Evolutionary conservation across 2,797 vertebrate species (phyloP).

Genomic region (Gorsachius magnificus): DNA sequence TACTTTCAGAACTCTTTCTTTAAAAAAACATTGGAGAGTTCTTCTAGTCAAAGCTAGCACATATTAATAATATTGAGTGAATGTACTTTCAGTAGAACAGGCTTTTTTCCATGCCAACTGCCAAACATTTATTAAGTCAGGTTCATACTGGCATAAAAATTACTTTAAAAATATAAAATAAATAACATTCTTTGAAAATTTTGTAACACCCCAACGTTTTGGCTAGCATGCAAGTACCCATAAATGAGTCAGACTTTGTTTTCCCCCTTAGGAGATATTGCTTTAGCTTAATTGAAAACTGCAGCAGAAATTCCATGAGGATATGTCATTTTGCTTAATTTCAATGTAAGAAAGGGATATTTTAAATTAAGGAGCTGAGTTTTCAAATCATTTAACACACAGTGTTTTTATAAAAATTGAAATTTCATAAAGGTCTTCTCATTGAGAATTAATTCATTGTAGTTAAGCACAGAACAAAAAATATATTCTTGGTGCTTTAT

Average conservation of each 20-base stretch:
- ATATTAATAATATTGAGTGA: not conserved
- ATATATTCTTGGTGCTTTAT: not conserved
- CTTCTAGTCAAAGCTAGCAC: not conserved
- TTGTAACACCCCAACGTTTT: not conserved
- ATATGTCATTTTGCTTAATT: not conserved
- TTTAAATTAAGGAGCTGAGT: not conserved
- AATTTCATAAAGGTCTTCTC: not conserved
- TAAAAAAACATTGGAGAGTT: not conserved
- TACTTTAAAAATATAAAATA: conserved; percentile 10
- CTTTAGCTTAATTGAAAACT: not conserved
- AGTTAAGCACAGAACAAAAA: not conserved
- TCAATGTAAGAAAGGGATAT: not conserved
- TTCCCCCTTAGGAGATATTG: not conserved
- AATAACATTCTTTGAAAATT: not conserved
- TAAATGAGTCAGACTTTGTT: conserved; percentile 41
- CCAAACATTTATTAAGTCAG: not conserved
- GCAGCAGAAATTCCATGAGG: not conserved
- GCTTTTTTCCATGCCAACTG: not conserved
- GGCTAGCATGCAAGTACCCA: not conserved
- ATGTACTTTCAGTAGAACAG: not conserved
- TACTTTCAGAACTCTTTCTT: not conserved
- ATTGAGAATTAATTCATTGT: not conserved
- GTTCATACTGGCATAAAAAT: not conserved
- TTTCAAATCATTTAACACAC: not conserved
- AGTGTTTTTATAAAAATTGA: not conserved